These are phyloP conservation scores for Anthopleura sola DNA, from an alignment of 64 coral and sea anemone genomes.

Conservation along the genomic window DNA sequence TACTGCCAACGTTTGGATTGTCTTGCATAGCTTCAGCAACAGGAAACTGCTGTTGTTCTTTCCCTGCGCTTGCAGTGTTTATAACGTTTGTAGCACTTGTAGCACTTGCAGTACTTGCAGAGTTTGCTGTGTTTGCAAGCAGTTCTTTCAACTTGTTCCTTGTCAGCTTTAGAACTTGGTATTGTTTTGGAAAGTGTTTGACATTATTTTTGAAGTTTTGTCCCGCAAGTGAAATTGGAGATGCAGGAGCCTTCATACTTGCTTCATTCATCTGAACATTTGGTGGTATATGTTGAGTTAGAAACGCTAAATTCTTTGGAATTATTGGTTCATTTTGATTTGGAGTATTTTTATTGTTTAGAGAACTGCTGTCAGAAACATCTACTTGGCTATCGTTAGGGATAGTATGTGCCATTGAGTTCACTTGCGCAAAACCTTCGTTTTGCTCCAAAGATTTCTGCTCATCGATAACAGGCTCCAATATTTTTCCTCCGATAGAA, in stretches of 20 bases:
- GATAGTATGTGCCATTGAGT: neutral
- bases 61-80: neutral
- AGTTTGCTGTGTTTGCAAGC: neutral
- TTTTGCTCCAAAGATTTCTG: neutral
- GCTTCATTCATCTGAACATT: neutral
- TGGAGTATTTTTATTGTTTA: neutral
- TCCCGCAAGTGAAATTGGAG: neutral
- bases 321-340: neutral
- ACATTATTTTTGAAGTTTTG: neutral
- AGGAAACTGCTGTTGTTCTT: neutral
- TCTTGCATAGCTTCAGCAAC: neutral
- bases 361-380: neutral
- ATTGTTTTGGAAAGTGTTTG: neutral
- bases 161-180: neutral
- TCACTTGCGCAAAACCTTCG: neutral
- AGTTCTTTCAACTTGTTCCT: neutral
- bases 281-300: neutral
- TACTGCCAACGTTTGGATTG: neutral
- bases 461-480: neutral
- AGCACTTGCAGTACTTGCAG: neutral
- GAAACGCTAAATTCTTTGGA: slow-evolving; percentile 1
- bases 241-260: neutral
- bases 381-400: neutral
- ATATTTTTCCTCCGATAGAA: slow-evolving; percentile 2
- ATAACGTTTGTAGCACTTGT: too few relatives aligned